Percentiles rank a stretch among this genome's conserved stretches.
Evolutionary conservation across 2,888 invertebrate species (phyloP).

Genomic region (Eristalinus aeneus): DNA sequence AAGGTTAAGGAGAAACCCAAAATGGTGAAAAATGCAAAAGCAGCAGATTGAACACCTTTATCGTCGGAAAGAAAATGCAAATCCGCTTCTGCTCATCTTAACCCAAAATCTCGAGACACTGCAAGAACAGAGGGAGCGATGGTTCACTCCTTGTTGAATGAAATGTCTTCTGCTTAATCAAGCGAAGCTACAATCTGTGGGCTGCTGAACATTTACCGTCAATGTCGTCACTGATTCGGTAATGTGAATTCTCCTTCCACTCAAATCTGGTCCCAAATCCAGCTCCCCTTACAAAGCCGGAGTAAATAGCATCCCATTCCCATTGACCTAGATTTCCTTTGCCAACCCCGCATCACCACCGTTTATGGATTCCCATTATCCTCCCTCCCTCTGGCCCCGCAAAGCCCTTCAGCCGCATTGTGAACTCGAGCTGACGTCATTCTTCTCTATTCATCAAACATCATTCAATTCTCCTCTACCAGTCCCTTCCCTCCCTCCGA

Average conservation of each 20-base stretch:
- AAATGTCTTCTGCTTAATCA: no score
- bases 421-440: conserved; percentile 53
- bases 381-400: background rate
- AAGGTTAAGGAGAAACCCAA: no score
- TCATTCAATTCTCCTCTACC: conserved; percentile 47
- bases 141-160: no score
- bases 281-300: background rate
- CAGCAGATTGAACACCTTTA: no score
- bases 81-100: no score
- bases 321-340: background rate
- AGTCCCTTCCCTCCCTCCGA: conserved; percentile 12
- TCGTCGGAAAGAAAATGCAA: no score
- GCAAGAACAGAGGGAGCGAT: no score
- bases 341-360: background rate
- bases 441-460: conserved; percentile 34
- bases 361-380: conserved; percentile 37
- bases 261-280: background rate
- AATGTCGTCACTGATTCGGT: background rate
- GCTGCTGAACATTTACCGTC: background rate
- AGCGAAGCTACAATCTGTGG: background rate
- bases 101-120: no score
- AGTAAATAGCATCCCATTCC: background rate
- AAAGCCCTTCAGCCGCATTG: conserved; percentile 3
- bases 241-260: background rate
- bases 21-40: no score